Evolutionary conservation across 2,113 vertebrate species (phyloP), one percentile per base, ranked within the genome.

Genomic region (Euleptes europaea): DNA sequence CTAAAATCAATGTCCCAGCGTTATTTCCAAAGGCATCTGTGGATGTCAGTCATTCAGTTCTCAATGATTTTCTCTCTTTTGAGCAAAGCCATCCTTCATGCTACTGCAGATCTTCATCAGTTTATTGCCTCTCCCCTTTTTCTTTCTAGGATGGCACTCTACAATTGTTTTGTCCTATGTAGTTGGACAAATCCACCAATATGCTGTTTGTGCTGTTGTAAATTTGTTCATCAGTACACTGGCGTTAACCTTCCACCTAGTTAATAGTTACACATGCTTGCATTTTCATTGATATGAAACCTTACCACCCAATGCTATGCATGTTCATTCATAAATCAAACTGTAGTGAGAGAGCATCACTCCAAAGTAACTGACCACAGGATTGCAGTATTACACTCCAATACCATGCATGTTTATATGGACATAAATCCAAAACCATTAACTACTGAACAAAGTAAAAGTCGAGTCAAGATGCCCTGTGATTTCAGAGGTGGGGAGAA

Each of bases 171-270:
- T 38, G 67, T 3, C 26, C 40, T 87, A 38, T 85, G 78, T 15
- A 79, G 0, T 6, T 49, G 31, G 23, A 80, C 42, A 12, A 73
- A 14, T 23, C 28, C 14, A 26, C 47, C n/a, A 12, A 71, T 77
- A 35, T 28, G 75, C 19, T 5, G 49, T 12, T 3, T 76, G 4
- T 90, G 31, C 15, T 63, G 42, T 0, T 63, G 38, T 0, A 82
- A 3, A 85, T 42, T 40, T 65, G 63, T 49, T 69, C 26, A 73
- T 54, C 65, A 77, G 79, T 11, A 57, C n/a, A 91, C 1, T 38
- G 2, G 0, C 85, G 75, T 69, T 44, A 73, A 60, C 69, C n/a
- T 51, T 38, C 65, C n/a, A 26, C 14, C n/a, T 51, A 35, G 14
- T 49, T 69, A 70, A 57, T 57, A 4, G 6, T 23, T 47, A 70